Base-by-base conservation (phyloP, 35 echinoderm and acorn worm genomes). In the Antedon bifida region DNA sequence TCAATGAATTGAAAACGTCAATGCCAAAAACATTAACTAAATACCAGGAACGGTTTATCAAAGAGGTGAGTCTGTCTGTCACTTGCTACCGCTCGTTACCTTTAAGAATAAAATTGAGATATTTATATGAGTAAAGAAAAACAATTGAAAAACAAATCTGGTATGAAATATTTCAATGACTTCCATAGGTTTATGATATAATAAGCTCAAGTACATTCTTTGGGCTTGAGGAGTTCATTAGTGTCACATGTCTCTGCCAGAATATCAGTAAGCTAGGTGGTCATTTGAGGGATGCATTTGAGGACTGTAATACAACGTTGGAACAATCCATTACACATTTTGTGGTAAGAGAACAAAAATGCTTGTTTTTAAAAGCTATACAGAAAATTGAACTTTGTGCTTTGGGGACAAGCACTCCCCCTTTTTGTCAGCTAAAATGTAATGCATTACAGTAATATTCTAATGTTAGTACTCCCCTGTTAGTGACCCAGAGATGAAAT, bases 191-290 rank as follows among this genome's bases (percentile, higher is more conserved):
- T 29, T 92, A 92, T 78, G 86, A 88, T 34, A 73, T 84, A 13
- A 82, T 87, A 17, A 92, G 90, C 38, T 35, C 86, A 11, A 92
- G 86, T 81, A 92, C 90, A 14, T 92, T 88, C 39, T 88, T 92
- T 82, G 86, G 90, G 32, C 35, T 88, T 36, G 90, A 92, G 36
- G 90, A 92, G 86, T 92, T 88, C 85, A 77, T 88, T 11, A 88
- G 75, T 33, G 85, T 92, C 30, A 92, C 81, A 16, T 92, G 90
- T 79, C 78, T 92, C 9, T 87, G 82, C 75, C 82, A 88, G 28
- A 84, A 74, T 42, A 83, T 92, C 77, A 55, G 78, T 23, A 83
- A 85, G 73, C 33, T 92, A 42, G 30, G 86, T 26, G 82, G 79
- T 29, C 45, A 34, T 17, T 33, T 88, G 9, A 92, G 76, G 45